phyloP scores from a whole-genome alignment of 2,113 vertebrate genomes.

The Clarias batrachus region DNA sequence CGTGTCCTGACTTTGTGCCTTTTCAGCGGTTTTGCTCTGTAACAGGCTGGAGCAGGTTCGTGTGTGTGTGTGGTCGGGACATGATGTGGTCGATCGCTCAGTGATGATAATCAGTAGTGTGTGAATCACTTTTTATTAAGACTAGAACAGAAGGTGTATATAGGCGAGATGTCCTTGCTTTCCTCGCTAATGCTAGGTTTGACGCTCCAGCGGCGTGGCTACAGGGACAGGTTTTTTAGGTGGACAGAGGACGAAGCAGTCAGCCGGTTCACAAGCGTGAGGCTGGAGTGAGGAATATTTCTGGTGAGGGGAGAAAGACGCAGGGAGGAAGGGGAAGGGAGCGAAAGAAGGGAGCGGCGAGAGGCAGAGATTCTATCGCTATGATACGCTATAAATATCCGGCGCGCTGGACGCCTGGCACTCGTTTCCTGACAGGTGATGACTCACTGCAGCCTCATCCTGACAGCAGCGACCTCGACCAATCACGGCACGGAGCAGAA shows the following conservation, averaged over 20 bases:
- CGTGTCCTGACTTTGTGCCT: not conserved
- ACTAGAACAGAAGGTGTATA: not conserved
- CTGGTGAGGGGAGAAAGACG: not conserved
- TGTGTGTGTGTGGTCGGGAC: not conserved
- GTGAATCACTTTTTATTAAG: not conserved
- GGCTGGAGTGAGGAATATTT: not conserved
- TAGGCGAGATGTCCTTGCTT: not conserved
- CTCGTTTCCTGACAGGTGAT: conserved; percentile 50
- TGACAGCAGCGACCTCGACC: conserved; percentile 53
- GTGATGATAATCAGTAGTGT: not conserved
- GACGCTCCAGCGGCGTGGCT: not conserved
- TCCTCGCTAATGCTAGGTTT: not conserved
- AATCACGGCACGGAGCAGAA: conserved; percentile 43
- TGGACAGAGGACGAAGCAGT: not conserved
- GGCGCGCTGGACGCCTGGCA: conserved; percentile 4
- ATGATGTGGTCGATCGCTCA: not conserved
- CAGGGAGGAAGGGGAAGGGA: not conserved
- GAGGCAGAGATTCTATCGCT: conserved; percentile 5
- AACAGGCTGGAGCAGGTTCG: not conserved
- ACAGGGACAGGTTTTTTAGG: not conserved
- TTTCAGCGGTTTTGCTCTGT: not conserved
- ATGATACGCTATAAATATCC: conserved; percentile 44
- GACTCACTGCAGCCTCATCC: conserved; percentile 53
- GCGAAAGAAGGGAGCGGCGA: not conserved
- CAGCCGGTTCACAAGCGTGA: not conserved